These are phyloP conservation scores for Philhelius pedissequus DNA, from an alignment of 2,888 invertebrate species.

Conservation along the genomic window DNA sequence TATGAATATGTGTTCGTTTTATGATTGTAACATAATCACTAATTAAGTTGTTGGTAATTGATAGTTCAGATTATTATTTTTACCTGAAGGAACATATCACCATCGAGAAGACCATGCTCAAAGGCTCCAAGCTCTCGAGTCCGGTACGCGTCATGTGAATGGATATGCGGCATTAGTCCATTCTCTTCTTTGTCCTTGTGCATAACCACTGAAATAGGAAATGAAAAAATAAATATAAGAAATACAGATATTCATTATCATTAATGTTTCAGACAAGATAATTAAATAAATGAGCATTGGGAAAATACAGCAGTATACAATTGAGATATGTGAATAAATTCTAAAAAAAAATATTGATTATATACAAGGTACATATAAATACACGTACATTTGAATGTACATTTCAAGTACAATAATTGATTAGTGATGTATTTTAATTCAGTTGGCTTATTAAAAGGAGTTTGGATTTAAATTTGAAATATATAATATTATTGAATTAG, in stretches of 20 bases:
- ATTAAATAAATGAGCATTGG: constrained; percentile 39
- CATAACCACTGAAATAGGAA: constrained; percentile 90
- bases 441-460: constrained; percentile 9
- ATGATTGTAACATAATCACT: constrained; percentile 56
- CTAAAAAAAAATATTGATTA: constrained; percentile 19
- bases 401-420: constrained; percentile 8
- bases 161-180: constrained; percentile 83
- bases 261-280: constrained; percentile 63
- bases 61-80: constrained; percentile 69
- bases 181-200: constrained; percentile 96
- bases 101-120: constrained; percentile 94
- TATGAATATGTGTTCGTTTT: not conserved
- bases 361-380: not conserved
- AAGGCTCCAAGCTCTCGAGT: constrained; percentile 89
- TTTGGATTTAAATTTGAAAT: too few relatives aligned
- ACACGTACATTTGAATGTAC: not conserved
- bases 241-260: not conserved
- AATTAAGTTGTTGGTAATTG: constrained; percentile 50
- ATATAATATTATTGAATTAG: too few relatives aligned
- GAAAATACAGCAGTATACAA: not conserved
- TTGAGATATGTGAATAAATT: constrained; percentile 33
- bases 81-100: constrained; percentile 97
- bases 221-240: constrained; percentile 18
- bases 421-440: constrained; percentile 26
- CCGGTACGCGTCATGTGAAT: constrained; percentile 82